A percentile compares a stretch with the other conserved stretches of the same genome.
Evolutionary conservation across 2,113 vertebrate genomes (phyloP).

Genomic region (Pseudopodoces humilis): DNA sequence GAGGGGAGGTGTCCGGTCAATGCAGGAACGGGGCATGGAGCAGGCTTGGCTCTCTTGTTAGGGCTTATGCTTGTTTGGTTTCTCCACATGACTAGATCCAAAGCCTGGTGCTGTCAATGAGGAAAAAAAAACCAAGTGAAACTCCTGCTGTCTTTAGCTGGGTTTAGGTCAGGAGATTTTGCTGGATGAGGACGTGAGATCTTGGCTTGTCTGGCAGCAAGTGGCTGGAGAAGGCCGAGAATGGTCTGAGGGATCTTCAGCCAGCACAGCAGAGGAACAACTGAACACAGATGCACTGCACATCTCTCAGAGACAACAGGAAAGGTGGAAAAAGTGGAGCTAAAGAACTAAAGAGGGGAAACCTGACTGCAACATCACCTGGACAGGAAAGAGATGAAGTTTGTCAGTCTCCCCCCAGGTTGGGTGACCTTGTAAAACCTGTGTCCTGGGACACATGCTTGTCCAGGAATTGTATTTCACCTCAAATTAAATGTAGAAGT

Average conservation of each 20-base stretch:
- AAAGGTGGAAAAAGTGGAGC: background rate
- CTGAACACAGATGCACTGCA: accelerated
- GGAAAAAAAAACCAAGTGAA: background rate
- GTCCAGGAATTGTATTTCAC: background rate
- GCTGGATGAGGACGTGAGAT: background rate
- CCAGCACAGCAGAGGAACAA: background rate
- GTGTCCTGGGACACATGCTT: background rate
- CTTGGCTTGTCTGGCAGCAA: background rate
- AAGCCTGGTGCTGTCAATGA: background rate
- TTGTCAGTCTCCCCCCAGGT: background rate
- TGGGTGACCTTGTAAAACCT: background rate
- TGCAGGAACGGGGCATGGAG: background rate
- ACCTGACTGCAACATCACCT: background rate
- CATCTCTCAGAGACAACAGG: background rate
- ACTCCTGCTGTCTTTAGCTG: background rate
- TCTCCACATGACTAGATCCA: background rate
- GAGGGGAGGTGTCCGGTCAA: background rate
- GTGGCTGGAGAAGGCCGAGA: background rate
- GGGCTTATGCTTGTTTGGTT: background rate
- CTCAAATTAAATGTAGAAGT: background rate
- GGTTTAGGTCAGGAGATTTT: background rate
- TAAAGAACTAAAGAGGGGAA: background rate
- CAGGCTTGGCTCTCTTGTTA: background rate
- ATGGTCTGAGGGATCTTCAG: background rate
- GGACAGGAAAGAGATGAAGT: background rate